A percentile compares a stretch with the other conserved stretches of the same genome.
phyloP scores from a whole-genome alignment of 2,888 invertebrate genomes.

The Alviniconcha strummeri region DNA sequence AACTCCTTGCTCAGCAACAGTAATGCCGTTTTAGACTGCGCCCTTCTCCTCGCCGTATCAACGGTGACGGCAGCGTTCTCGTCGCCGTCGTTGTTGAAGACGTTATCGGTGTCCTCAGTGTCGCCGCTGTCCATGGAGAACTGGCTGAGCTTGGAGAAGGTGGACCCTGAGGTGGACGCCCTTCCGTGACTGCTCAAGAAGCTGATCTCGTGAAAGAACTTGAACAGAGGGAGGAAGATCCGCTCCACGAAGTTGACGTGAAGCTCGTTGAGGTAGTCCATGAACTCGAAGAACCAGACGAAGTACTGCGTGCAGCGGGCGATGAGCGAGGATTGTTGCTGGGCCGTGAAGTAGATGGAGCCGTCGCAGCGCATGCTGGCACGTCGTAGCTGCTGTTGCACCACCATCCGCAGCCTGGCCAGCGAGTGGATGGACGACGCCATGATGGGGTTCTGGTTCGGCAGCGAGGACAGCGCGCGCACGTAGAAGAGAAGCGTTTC shows the following conservation, averaged over 20 bases:
- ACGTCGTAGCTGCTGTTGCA: conserved; percentile 40
- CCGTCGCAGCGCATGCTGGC: conserved; percentile 41
- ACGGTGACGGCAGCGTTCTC: conserved; percentile 38
- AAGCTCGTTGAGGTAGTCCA: conserved; percentile 58
- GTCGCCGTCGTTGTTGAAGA: conserved; percentile 37
- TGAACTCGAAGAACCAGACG: conserved; percentile 61
- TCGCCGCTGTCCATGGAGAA: conserved; percentile 51
- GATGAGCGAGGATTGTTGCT: conserved; percentile 29
- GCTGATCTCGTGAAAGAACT: conserved; percentile 56
- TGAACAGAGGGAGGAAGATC: conserved; percentile 59
- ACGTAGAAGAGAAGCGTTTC: conserved; percentile 46
- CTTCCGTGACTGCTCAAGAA: conserved; percentile 47
- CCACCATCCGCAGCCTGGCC: conserved; percentile 39
- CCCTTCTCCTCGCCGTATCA: conserved; percentile 42
- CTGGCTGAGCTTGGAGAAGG: conserved; percentile 53
- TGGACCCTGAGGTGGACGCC: conserved; percentile 48
- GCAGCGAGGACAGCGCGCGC: conserved; percentile 23
- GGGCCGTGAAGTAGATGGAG: conserved; percentile 36
- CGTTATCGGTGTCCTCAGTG: conserved; percentile 41
- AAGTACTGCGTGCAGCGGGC: conserved; percentile 56
- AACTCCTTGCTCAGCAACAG: conserved; percentile 56
- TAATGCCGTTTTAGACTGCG: conserved; percentile 58
- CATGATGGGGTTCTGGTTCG: conserved; percentile 35
- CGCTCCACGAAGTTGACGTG: conserved; percentile 57
- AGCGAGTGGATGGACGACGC: conserved; percentile 39